These are phyloP conservation scores for Morone saxatilis DNA, from an alignment of 2,113 vertebrate species.

Conservation along the genomic window DNA sequence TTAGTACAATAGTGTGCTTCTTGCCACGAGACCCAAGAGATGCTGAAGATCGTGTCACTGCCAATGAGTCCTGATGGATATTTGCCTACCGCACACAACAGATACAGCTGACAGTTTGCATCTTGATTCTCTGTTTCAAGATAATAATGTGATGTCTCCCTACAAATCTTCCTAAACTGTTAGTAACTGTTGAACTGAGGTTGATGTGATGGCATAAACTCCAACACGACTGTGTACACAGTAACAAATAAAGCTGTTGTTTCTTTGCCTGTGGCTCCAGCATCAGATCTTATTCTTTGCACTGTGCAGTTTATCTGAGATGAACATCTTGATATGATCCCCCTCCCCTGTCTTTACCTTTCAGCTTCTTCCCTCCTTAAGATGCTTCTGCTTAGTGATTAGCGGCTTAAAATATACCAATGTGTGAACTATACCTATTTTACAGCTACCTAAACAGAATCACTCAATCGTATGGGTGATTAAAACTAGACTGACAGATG, in stretches of 20 bases:
- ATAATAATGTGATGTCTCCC: not conserved
- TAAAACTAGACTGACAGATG: constrained; percentile 68
- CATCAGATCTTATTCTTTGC: constrained; percentile 37
- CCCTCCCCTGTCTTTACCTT: constrained; percentile 26
- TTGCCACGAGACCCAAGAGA: not conserved
- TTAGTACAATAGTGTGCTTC: not conserved
- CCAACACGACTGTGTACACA: constrained; percentile 10
- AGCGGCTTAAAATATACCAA: constrained; percentile 60
- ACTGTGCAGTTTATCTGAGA: constrained; percentile 60
- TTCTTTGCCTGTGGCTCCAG: constrained; percentile 46
- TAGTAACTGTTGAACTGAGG: constrained; percentile 3
- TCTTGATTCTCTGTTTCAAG: not conserved
- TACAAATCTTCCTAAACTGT: not conserved
- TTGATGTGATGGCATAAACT: not conserved
- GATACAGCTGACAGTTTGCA: not conserved
- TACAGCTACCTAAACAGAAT: constrained; percentile 47
- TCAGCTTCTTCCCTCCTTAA: constrained; percentile 27
- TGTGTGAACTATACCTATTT: constrained; percentile 51
- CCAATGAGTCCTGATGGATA: not conserved
- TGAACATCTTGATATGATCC: constrained; percentile 66
- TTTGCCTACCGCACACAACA: not conserved
- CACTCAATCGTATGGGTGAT: constrained; percentile 66
- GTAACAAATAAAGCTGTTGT: constrained; percentile 45
- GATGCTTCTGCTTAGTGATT: constrained; percentile 50
- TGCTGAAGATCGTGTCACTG: not conserved